A percentile compares a stretch with the other conserved stretches of the same genome.
Evolutionary conservation across 2,113 vertebrate genomes (phyloP).

Genomic region (Lathamus discolor): DNA sequence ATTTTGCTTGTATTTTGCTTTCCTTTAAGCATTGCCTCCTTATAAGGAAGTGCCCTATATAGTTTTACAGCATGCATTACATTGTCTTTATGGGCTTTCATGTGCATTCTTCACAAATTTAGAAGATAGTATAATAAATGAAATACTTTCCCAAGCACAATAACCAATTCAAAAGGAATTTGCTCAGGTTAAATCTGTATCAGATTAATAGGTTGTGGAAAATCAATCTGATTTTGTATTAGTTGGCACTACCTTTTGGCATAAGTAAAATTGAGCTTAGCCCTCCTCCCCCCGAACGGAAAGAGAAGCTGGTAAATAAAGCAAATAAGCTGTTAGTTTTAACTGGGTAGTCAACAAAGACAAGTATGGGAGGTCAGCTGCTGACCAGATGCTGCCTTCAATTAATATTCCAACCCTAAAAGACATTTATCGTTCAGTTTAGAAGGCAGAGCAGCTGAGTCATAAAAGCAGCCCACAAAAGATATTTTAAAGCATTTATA

Average conservation of each 20-base stretch:
- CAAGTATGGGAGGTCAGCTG: conserved; percentile 76
- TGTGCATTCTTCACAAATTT: conserved; percentile 11
- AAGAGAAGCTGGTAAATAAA: conserved; percentile 60
- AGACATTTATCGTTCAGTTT: conserved; percentile 76
- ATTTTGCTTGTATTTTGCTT: conserved; percentile 6
- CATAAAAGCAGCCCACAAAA: conserved; percentile 76
- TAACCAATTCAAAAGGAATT: conserved; percentile 57
- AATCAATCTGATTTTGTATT: conserved; percentile 66
- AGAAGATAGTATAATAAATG: background rate
- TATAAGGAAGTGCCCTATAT: background rate
- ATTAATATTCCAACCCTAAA: conserved; percentile 81
- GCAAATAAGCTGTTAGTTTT: conserved; percentile 58
- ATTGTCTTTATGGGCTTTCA: conserved; percentile 50
- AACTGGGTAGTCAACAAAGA: conserved; percentile 69
- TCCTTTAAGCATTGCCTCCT: background rate
- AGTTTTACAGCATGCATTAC: conserved; percentile 16
- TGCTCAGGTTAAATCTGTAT: conserved; percentile 68
- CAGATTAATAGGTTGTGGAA: conserved; percentile 74
- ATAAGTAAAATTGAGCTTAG: conserved; percentile 54
- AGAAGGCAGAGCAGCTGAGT: conserved; percentile 76
- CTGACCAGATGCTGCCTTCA: conserved; percentile 85
- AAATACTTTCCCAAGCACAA: conserved; percentile 3
- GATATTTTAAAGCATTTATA: conserved; percentile 66
- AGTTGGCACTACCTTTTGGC: conserved; percentile 42
- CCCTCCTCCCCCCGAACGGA: background rate